These are phyloP conservation scores for Peucedramus taeniatus DNA, from an alignment of 2,113 vertebrate genomes.

Conservation along the genomic window DNA sequence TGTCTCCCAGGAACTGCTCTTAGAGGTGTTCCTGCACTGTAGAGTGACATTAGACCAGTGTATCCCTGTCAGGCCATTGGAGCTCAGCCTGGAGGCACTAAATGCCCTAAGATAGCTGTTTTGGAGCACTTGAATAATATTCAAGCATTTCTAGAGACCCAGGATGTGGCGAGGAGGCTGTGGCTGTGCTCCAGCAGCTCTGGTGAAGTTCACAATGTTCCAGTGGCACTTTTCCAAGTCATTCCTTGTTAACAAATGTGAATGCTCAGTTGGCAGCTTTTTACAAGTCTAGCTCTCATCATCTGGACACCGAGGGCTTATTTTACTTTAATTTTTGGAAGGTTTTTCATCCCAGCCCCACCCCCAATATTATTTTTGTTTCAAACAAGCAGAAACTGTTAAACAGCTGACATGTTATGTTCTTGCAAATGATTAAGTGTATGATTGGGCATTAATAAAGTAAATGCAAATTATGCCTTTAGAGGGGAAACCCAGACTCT, in stretches of 20 bases:
- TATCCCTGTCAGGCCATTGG: background rate
- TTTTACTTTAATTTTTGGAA: background rate
- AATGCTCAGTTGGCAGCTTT: background rate
- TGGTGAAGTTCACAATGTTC: conserved; percentile 20
- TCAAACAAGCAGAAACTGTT: background rate
- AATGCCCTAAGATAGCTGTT: background rate
- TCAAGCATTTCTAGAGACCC: conserved; percentile 10
- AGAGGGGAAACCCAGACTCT: background rate
- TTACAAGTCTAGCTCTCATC: background rate
- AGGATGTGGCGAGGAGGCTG: background rate
- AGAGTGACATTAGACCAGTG: background rate
- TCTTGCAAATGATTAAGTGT: background rate
- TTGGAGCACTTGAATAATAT: background rate
- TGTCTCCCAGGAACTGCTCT: background rate
- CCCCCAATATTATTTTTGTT: background rate
- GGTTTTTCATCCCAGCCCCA: background rate
- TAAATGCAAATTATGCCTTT: background rate
- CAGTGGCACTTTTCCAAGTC: conserved; percentile 5
- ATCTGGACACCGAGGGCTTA: background rate
- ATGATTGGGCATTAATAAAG: background rate
- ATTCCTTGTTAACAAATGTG: background rate
- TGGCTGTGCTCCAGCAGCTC: conserved; percentile 24
- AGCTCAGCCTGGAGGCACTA: background rate
- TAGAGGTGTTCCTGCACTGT: background rate
- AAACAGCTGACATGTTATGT: background rate